Base-by-base conservation (phyloP, 2,797 vertebrate species). In the Fratercula arctica region DNA sequence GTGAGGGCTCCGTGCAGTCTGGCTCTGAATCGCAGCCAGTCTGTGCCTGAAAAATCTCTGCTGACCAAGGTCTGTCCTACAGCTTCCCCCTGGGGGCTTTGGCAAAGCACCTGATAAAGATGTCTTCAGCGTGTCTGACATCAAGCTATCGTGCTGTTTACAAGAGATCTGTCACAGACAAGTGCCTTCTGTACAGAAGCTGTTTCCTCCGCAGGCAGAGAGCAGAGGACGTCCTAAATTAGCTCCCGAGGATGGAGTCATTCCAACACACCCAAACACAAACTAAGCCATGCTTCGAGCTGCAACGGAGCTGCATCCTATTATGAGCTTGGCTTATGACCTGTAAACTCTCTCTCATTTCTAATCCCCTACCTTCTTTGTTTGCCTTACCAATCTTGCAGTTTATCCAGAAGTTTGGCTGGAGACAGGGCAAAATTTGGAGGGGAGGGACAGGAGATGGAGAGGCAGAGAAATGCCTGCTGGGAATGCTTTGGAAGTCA, bases 81-180 rank as follows among this genome's bases (percentile, higher is more conserved):
- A 74, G 94, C 74, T 50, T 93, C 87, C 70, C 94, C 84, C 1
- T 45, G 21, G 91, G 93, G 90, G 68, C 92, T 74, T n/a, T 95
- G 94, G 95, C 90, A 80, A 24, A 83, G 90, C 15, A 77, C 93
- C 93, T 96, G 95, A 97, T 96, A 46, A 46, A 97, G 96, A 95
- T 72, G 90, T 96, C 94, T 85, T n/a, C 17, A 4, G 63, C 2
- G 1, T 16, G 63, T 61, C 90, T 95, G 96, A 90, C 93, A 96
- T 72, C 15, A n/a, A 94, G 91, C 81, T 88, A 57, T 94, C 88
- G 56, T 15, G 67, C 86, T 95, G 93, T 87, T 95, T 96, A 92
- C 94, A 92, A 87, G 90, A 89, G 95, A 91, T 95, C 93, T 96
- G 95, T 80, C 75, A 70, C 90, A 94, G 93, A 96, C 95, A 95